Evolutionary conservation across 2,113 vertebrate species (phyloP), one percentile per base, ranked within the genome.

Genomic region (Notarius quadriscutis): DNA sequence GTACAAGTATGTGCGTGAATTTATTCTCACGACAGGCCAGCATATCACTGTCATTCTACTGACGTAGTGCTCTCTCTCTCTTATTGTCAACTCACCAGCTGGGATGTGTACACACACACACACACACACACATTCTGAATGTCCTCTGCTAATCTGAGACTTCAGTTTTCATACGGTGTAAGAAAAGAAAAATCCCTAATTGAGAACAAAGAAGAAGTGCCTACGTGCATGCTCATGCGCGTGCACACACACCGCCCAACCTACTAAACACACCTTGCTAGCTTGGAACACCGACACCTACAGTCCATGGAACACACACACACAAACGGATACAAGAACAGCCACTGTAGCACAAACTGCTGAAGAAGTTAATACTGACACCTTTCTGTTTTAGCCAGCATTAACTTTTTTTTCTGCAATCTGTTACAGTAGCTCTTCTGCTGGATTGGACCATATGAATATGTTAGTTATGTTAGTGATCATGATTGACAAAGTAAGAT

Each of bases 81-180:
- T 78, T 62, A 87, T 88, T 85, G 84, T 88, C 81, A 81, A 71
- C 75, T 72, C 67, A 84, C 87, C 89, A 90, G 85, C 89, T 90
- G 89, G 87, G 78, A 83, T 48, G 62, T 62, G 51, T n/a, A 27
- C 62, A 53, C 85, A 27, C 67, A 60, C 60, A 27, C 85, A 74
- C n/a, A 4, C 27, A 81, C 78, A 62, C 79, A 60, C 51, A 20
- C 78, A 14, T 48, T 41, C 63, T 34, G 55, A 51, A 34, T 83
- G 81, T 86, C 30, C 34, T 69, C 77, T 62, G 75, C 85, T 84
- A 25, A 86, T 88, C 25, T 79, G 57, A 65, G 65, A 89, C 85
- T 75, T 85, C 53, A 30, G 63, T 81, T 89, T 62, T 87, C 79
- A 83, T 77, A 89, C 72, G 34, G 57, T 78, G 80, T 62, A 84